Conservation (phyloP, 2,888 invertebrate species). For the Epirrhoe alternata region DNA sequence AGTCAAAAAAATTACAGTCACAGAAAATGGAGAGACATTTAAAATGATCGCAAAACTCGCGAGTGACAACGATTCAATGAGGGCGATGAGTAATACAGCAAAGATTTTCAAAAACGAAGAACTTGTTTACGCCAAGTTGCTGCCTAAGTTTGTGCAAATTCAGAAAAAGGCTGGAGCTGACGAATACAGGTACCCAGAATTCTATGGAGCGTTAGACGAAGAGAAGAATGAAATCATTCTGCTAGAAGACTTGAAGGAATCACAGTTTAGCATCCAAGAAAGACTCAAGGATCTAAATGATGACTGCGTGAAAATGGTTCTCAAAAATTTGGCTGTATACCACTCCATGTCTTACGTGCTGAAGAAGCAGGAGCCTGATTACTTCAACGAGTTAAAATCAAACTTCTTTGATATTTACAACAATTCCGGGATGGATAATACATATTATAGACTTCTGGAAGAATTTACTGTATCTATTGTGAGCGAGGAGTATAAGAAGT, state of each 20-base stretch:
- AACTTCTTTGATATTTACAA: slow-evolving; percentile 46
- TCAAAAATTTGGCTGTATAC: slow-evolving; percentile 57
- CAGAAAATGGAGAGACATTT: slow-evolving; percentile 45
- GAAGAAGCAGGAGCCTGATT: slow-evolving; percentile 53
- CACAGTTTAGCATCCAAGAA: slow-evolving; percentile 54
- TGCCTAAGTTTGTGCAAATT: slow-evolving; percentile 48
- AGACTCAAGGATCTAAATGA: slow-evolving; percentile 52
- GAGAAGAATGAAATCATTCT: slow-evolving; percentile 40
- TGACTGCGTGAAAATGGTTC: slow-evolving; percentile 50
- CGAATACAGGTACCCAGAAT: slow-evolving; percentile 39
- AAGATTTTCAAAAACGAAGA: slow-evolving; percentile 56
- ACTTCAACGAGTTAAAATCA: slow-evolving; percentile 41
- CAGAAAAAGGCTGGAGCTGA: slow-evolving; percentile 52
- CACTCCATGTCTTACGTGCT: slow-evolving; percentile 63
- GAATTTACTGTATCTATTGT: slow-evolving; percentile 38
- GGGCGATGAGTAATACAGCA: slow-evolving; percentile 39
- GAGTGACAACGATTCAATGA: slow-evolving; percentile 43
- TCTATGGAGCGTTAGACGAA: slow-evolving; percentile 31
- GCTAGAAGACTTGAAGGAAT: slow-evolving; percentile 56
- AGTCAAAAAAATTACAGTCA: slow-evolving; percentile 43
- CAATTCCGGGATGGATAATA: not conserved
- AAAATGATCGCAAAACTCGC: slow-evolving; percentile 64
- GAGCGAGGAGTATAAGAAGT: slow-evolving; percentile 45
- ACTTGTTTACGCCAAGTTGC: slow-evolving; percentile 53
- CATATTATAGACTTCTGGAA: slow-evolving; percentile 38